phyloP scores from a whole-genome alignment of 2,113 vertebrate genomes.

The Corythornis cristatus region DNA sequence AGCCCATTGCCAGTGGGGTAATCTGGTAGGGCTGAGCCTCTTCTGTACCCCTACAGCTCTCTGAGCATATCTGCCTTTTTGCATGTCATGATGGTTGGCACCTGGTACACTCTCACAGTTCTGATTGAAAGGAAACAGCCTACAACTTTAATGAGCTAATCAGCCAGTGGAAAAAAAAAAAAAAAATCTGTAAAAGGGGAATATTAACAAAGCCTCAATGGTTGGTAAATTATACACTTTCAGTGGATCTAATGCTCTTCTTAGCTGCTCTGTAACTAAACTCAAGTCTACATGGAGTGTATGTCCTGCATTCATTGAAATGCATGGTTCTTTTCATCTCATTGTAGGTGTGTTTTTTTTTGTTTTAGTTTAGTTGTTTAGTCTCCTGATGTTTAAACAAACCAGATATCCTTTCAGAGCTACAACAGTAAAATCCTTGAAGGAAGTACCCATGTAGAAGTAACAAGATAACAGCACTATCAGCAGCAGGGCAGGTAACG shows the following conservation, averaged over 20 bases:
- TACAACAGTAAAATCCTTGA: not conserved
- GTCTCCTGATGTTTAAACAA: conserved; percentile 31
- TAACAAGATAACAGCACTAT: conserved; percentile 67
- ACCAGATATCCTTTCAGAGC: conserved; percentile 24
- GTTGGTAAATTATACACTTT: conserved; percentile 41
- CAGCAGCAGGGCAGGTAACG: conserved; percentile 61
- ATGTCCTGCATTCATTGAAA: not conserved
- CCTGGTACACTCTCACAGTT: conserved; percentile 23
- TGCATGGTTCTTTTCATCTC: not conserved
- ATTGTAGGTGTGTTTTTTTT: not conserved
- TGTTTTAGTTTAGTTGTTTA: not conserved
- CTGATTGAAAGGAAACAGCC: conserved; percentile 64
- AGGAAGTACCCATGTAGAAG: conserved; percentile 36
- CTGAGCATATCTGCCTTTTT: not conserved
- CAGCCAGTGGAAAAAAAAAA: not conserved
- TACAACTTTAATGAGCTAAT: conserved; percentile 65
- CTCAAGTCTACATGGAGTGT: not conserved
- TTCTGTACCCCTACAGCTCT: not conserved
- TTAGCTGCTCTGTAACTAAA: not conserved
- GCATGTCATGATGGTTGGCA: conserved; percentile 22
- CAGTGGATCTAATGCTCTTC: not conserved
- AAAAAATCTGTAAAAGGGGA: conserved; percentile 4
- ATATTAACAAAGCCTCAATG: conserved; percentile 55
- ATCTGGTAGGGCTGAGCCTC: not conserved
- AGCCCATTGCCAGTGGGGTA: not conserved